These are phyloP conservation scores for Drosophila mauritiana DNA, from an alignment of 1,140 invertebrate genomes.

Conservation along the genomic window DNA sequence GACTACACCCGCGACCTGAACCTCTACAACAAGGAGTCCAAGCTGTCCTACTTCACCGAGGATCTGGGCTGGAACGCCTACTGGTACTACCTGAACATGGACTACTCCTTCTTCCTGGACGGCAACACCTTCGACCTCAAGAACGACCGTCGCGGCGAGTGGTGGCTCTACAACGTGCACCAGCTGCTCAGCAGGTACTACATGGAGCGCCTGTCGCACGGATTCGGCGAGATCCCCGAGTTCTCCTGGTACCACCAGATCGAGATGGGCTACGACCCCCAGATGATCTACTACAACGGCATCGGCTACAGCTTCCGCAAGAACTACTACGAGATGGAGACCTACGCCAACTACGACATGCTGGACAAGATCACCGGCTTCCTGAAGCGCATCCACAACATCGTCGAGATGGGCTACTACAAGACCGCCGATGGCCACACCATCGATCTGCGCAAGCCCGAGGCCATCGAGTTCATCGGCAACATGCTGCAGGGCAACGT, in stretches of 20 bases:
- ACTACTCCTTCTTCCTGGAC: constrained; percentile 14
- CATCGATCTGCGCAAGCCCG: constrained; percentile 84
- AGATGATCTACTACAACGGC: constrained; percentile 15
- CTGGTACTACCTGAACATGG: constrained; percentile 16
- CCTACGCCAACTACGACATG: constrained; percentile 87
- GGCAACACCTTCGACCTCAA: constrained; percentile 7
- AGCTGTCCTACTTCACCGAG: constrained; percentile 14
- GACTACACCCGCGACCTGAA: constrained; percentile 8
- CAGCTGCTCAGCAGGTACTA: constrained; percentile 87
- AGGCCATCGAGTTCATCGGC: constrained; percentile 81
- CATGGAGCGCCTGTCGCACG: constrained; percentile 88
- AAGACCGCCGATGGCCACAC: constrained; percentile 85
- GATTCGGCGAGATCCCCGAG: constrained; percentile 87
- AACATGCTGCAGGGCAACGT: constrained; percentile 13
- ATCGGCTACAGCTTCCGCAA: constrained; percentile 15
- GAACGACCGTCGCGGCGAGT: constrained; percentile 7
- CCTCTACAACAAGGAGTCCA: constrained; percentile 6
- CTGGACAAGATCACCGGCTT: constrained; percentile 86
- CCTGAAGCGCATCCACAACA: constrained; percentile 87
- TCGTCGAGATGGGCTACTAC: constrained; percentile 88
- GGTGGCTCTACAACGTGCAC: constrained; percentile 13
- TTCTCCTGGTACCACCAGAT: constrained; percentile 86
- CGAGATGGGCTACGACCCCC: constrained; percentile 13
- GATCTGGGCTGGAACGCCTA: constrained; percentile 11
- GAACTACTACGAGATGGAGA: constrained; percentile 85